phyloP scores from a whole-genome alignment of 1,140 invertebrate genomes.

The Bilobella aurantiaca region DNA sequence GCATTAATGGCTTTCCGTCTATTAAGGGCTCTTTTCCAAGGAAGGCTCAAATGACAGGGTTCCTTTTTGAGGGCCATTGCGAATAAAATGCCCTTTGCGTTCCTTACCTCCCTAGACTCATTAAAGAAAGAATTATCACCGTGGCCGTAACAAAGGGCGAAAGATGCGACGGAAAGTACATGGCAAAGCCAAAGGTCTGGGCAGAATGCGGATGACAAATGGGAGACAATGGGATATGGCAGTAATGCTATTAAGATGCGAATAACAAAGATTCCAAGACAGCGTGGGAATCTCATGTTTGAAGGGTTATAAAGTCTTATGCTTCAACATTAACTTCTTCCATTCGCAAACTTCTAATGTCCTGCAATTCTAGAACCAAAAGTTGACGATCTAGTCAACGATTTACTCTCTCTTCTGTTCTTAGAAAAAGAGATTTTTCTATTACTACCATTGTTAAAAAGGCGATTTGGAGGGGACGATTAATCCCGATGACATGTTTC shows the following conservation, averaged over 20 bases:
- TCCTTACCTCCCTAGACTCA: no score
- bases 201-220: neutral
- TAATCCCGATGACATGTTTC: no score
- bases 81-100: neutral
- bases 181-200: neutral
- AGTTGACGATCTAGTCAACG: no score
- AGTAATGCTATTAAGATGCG: neutral
- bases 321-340: neutral
- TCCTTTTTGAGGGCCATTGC: neutral
- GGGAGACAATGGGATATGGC: neutral
- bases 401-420: no score
- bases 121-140: neutral
- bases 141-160: neutral
- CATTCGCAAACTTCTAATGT: no score
- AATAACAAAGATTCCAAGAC: neutral
- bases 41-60: neutral
- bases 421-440: no score
- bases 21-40: neutral
- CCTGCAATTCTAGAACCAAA: no score
- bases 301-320: neutral
- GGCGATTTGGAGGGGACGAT: no score
- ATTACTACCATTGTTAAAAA: no score
- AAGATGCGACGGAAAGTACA: neutral
- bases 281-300: conserved; percentile 4
- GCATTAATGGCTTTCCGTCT: neutral